A percentile compares a stretch with the other conserved stretches of the same genome.
phyloP scores from a whole-genome alignment of 2,888 invertebrate species.

The Ligdia adustata region DNA sequence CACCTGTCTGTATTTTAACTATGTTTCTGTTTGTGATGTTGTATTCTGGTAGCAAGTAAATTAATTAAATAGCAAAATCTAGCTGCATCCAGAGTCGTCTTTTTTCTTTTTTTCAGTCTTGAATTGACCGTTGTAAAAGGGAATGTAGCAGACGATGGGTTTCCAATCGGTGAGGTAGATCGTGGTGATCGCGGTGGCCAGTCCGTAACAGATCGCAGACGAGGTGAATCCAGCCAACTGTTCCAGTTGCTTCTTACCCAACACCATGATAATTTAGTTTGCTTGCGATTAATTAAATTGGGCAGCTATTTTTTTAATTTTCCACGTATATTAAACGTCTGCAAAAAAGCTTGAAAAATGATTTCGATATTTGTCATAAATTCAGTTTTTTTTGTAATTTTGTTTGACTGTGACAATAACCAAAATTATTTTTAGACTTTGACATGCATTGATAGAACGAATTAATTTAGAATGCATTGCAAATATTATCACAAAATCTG shows the following conservation, averaged over 20 bases:
- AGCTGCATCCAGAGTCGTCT: constrained; percentile 26
- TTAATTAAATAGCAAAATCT: background rate
- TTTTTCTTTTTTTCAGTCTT: constrained; percentile 43
- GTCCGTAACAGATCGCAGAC: constrained; percentile 83
- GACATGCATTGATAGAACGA: too few species aligned
- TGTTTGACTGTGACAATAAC: too few species aligned
- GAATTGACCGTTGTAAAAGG: constrained; percentile 89
- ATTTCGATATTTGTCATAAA: too few species aligned
- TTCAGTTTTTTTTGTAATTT: too few species aligned
- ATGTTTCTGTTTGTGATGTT: constrained; percentile 1
- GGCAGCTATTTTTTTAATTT: too few species aligned
- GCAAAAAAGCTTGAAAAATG: too few species aligned
- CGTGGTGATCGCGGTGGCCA: constrained; percentile 78
- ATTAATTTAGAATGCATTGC: too few species aligned
- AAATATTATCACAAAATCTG: too few species aligned
- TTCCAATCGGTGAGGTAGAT: constrained; percentile 92
- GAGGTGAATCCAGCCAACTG: constrained; percentile 73
- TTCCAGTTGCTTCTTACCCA: constrained; percentile 85
- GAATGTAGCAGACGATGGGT: constrained; percentile 86
- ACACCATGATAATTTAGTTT: constrained; percentile 36
- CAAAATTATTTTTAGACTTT: too few species aligned
- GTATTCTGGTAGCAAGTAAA: background rate
- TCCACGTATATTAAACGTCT: too few species aligned
- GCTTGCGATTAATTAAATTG: background rate
- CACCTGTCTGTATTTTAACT: constrained; percentile 28